Evolutionary conservation across 2,797 vertebrate species (phyloP), one percentile per base, ranked within the genome.

Genomic region (Denticeps clupeoides): DNA sequence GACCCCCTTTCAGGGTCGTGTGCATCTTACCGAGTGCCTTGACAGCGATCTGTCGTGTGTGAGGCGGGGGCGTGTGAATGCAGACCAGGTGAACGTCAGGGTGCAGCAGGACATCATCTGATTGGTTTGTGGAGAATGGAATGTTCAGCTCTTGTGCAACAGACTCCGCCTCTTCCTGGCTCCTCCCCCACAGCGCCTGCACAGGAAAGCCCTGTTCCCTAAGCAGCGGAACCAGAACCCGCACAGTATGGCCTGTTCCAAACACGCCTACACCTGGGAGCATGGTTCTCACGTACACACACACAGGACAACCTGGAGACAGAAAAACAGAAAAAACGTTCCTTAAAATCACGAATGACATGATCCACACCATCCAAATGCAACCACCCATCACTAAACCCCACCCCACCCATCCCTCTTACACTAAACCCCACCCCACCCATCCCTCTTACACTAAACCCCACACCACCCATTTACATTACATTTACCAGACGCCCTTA

Each of bases 1-100:
- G n/a, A n/a, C n/a, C n/a, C n/a, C n/a, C n/a, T n/a, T n/a, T n/a
- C n/a, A n/a, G n/a, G n/a, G n/a, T n/a, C n/a, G n/a, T n/a, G n/a
- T 23, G 45, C 37, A 16, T 56, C 67, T 79, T 85, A 98, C 93
- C 94, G 73, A 98, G 71, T 59, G 93, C 93, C 77, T 98, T 97
- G 51, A 96, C 91, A 15, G 93, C 91, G 51, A 98, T 97, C 50
- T 96, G 93, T 13, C 91, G 83, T 0, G 93, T 97, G 54, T 97
- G 86, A 0, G 93, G 91, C 1, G 93, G 94, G 2, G 94, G 93
- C 53, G 97, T 96, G 54, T 87, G 88, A 78, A 98, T 91, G 82
- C 93, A 98, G 65, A 98, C 91, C 41, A 98, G 85, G 68, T 98
- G 92, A 1, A 98, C 94, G 0, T 96, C 91, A 70, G 90, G 91